Conservation (phyloP, 2,113 vertebrate species). For the Peucedramus taeniatus region DNA sequence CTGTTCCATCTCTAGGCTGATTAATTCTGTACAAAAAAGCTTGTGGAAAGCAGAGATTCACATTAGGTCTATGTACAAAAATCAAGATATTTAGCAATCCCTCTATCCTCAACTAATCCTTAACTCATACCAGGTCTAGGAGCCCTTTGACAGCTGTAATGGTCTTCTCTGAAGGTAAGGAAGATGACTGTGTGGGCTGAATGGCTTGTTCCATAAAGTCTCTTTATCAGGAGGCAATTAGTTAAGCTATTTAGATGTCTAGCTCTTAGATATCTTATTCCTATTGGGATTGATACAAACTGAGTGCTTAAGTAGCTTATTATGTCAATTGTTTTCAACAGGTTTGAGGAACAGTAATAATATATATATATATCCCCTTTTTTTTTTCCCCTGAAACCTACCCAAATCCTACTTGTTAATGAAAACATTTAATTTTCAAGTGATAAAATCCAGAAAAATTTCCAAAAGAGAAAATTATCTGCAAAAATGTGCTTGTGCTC, state of each 20-base stretch:
- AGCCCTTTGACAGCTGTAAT: not conserved
- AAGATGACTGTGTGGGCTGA: not conserved
- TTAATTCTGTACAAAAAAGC: not conserved
- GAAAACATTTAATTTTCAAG: not conserved
- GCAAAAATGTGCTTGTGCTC: rapidly evolving
- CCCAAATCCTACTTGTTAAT: not conserved
- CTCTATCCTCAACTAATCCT: not conserved
- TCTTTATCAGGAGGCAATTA: conserved; percentile 24
- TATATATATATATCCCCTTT: rapidly evolving
- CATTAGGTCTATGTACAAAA: not conserved
- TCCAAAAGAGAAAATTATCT: not conserved
- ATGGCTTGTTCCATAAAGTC: not conserved
- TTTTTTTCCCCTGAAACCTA: not conserved
- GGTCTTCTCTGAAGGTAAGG: not conserved
- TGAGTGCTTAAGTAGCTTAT: not conserved
- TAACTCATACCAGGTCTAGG: not conserved
- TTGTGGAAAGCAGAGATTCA: not conserved
- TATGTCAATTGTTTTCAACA: not conserved
- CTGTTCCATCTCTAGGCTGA: not conserved
- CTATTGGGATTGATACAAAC: not conserved
- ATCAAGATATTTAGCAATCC: not conserved
- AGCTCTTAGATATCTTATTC: not conserved
- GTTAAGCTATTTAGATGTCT: not conserved
- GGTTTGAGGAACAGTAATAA: not conserved
- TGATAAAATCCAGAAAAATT: not conserved